Conservation (phyloP, 2,113 vertebrate species). For the Malurus elegans region DNA sequence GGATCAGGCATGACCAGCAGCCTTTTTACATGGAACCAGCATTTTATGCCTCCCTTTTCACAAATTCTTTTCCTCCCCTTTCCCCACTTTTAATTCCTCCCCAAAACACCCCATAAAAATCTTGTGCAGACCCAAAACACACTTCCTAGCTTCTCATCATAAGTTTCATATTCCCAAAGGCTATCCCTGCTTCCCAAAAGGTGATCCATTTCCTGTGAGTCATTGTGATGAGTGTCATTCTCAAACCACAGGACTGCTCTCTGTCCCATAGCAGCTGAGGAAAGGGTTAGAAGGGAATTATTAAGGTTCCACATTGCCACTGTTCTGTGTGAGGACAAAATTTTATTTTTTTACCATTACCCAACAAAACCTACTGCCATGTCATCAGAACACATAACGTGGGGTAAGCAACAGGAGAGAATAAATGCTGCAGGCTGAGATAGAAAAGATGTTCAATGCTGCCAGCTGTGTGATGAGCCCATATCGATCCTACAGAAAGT, state of each 20-base stretch:
- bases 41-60: neutral
- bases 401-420: slow-evolving; percentile 2
- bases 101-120: neutral
- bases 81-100: neutral
- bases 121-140: neutral
- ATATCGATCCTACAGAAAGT: slow-evolving; percentile 60
- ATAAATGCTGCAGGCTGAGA: slow-evolving; percentile 14
- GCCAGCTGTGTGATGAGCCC: slow-evolving; percentile 48
- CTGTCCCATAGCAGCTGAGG: neutral
- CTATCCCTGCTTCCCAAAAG: neutral
- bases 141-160: neutral
- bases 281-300: neutral
- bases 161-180: neutral
- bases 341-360: neutral
- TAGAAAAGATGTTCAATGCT: slow-evolving; percentile 40
- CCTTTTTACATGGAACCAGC: neutral
- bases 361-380: neutral
- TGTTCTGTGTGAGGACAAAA: neutral
- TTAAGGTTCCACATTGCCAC: neutral
- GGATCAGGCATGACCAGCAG: neutral
- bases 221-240: neutral
- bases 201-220: neutral
- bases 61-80: neutral
- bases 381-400: slow-evolving; percentile 18
- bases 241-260: neutral